These are phyloP conservation scores for Hippocampus barbouri DNA, from an alignment of 2,113 vertebrate genomes.

Conservation along the genomic window DNA sequence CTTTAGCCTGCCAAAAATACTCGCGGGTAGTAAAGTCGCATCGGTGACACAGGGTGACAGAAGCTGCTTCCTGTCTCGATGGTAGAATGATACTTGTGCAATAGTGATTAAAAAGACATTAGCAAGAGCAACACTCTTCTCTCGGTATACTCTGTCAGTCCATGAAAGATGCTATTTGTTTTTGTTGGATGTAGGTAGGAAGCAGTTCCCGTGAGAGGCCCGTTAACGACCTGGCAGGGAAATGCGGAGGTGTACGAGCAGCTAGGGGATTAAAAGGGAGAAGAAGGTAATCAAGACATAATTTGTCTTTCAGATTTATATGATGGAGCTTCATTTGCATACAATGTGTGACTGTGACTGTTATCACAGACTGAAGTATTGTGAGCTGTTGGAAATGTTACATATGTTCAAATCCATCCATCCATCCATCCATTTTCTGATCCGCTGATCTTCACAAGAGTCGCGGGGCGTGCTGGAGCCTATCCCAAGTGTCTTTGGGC, in stretches of 20 bases:
- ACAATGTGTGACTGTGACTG: conserved; percentile 25
- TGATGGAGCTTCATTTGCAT: conserved; percentile 47
- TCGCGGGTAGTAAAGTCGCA: neutral
- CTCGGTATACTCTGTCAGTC: conserved; percentile 34
- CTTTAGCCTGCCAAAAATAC: conserved; percentile 25
- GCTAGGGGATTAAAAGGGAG: conserved; percentile 44
- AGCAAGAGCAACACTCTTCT: conserved; percentile 28
- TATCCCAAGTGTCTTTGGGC: no score
- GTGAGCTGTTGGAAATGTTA: no score
- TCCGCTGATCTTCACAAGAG: no score
- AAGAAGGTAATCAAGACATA: conserved; percentile 49
- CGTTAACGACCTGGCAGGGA: conserved; percentile 54
- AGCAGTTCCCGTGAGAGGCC: conserved; percentile 43
- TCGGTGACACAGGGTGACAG: conserved; percentile 12
- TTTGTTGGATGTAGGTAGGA: conserved; percentile 54
- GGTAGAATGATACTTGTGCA: conserved; percentile 32
- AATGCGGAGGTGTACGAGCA: conserved; percentile 40
- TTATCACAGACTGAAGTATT: neutral
- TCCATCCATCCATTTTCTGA: no score
- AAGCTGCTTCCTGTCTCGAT: conserved; percentile 31
- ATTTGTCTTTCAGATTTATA: conserved; percentile 65
- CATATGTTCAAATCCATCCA: no score
- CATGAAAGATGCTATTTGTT: conserved; percentile 63
- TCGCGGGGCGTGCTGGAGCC: no score
- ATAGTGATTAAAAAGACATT: conserved; percentile 61